Evolutionary conservation across 2,888 invertebrate species (phyloP).

Genomic region (Anagyrus pseudococci): DNA sequence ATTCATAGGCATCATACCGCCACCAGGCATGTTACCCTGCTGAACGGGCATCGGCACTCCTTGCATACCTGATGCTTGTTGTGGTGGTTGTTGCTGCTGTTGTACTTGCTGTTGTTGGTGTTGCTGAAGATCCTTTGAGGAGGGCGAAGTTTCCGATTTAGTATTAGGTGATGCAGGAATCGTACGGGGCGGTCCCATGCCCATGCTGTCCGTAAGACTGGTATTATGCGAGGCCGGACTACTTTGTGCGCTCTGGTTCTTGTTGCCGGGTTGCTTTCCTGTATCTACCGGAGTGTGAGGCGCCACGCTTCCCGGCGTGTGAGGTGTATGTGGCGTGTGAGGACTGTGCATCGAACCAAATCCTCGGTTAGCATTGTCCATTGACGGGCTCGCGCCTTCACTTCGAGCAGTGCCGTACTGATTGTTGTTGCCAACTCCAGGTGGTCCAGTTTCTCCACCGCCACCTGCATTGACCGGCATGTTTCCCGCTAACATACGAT

Average conservation of each 20-base stretch:
- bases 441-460: not conserved
- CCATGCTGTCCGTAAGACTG: slow-evolving; percentile 51
- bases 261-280: slow-evolving; percentile 49
- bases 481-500: slow-evolving; percentile 53
- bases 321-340: slow-evolving; percentile 59
- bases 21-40: slow-evolving; percentile 22
- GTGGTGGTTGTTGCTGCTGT: slow-evolving; percentile 46
- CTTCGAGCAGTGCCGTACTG: slow-evolving; percentile 55
- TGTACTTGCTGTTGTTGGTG: slow-evolving; percentile 48
- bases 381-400: slow-evolving; percentile 58
- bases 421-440: slow-evolving; percentile 41
- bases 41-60: slow-evolving; percentile 42
- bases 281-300: slow-evolving; percentile 58
- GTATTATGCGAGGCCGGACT: slow-evolving; percentile 57
- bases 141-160: slow-evolving; percentile 58
- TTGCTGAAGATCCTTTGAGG: slow-evolving; percentile 51
- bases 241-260: slow-evolving; percentile 58
- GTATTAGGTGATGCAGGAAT: slow-evolving; percentile 60
- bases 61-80: slow-evolving; percentile 42
- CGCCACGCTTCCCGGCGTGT: slow-evolving; percentile 56
- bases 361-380: slow-evolving; percentile 58
- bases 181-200: slow-evolving; percentile 54
- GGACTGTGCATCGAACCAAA: slow-evolving; percentile 58
- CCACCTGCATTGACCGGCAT: slow-evolving; percentile 52
- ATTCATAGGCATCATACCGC: slow-evolving; percentile 45